Percentiles rank a stretch among this genome's conserved stretches.
These are phyloP conservation scores for Reticulitermes lucifugus DNA, from an alignment of 2,888 invertebrate genomes.

Conservation along the genomic window DNA sequence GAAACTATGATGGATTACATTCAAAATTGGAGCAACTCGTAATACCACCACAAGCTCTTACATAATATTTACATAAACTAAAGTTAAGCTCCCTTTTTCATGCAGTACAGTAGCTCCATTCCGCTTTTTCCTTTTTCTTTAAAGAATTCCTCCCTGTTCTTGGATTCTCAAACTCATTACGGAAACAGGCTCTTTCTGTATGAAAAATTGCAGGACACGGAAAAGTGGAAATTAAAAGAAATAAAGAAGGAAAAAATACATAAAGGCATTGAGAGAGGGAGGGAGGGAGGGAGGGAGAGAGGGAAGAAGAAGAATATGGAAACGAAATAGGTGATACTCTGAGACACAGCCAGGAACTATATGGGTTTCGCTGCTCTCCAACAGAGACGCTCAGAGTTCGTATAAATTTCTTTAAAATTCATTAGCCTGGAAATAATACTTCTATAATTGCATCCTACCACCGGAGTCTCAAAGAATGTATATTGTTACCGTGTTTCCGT, in stretches of 20 bases:
- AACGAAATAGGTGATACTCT: neutral
- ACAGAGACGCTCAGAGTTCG: conserved; percentile 13
- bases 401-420: conserved; percentile 32
- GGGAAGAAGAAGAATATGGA: too few species aligned
- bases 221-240: conserved; percentile 46
- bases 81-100: conserved; percentile 32
- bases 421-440: conserved; percentile 49
- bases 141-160: neutral
- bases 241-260: conserved; percentile 43
- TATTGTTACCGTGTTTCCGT: neutral
- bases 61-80: conserved; percentile 50
- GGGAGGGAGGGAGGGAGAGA: too few species aligned
- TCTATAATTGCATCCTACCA: conserved; percentile 42
- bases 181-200: conserved; percentile 42
- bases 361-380: neutral
- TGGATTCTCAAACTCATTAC: conserved; percentile 48
- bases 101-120: conserved; percentile 18
- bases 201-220: conserved; percentile 46
- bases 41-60: conserved; percentile 32
- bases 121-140: conserved; percentile 27
- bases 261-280: neutral
- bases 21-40: conserved; percentile 39
- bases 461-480: conserved; percentile 41
- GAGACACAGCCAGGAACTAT: neutral
- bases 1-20: conserved; percentile 46